Evolutionary conservation across 2,113 vertebrate genomes (phyloP).

Genomic region (Coptodon bakossiorum): DNA sequence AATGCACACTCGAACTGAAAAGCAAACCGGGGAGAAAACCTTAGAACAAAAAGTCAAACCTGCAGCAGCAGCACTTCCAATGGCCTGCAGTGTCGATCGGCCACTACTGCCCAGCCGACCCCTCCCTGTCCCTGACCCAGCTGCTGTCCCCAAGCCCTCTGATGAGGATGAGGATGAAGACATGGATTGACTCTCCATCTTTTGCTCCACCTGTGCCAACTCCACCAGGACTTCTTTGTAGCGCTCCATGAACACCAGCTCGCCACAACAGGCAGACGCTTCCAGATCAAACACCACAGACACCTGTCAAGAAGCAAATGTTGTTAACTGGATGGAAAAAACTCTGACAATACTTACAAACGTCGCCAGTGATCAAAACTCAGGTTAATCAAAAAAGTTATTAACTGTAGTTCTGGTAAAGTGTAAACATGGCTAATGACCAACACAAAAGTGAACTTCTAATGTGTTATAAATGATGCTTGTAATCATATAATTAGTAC

Average conservation of each 20-base stretch:
- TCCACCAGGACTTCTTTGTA: constrained; percentile 85
- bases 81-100: constrained; percentile 86
- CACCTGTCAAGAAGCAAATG: constrained; percentile 72
- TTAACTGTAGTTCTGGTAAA: not conserved
- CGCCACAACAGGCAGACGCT: constrained; percentile 77
- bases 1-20: not conserved
- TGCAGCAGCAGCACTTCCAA: constrained; percentile 91
- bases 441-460: not conserved
- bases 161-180: constrained; percentile 71
- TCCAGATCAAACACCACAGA: constrained; percentile 83
- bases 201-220: constrained; percentile 85
- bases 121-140: constrained; percentile 39
- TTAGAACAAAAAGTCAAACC: constrained; percentile 60
- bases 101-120: constrained; percentile 78
- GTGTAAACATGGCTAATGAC: not conserved
- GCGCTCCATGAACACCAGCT: constrained; percentile 88
- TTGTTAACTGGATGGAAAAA: not conserved
- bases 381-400: not conserved
- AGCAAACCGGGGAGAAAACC: not conserved
- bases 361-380: rapidly evolving
- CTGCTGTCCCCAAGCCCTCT: constrained; percentile 61
- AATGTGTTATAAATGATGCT: not conserved
- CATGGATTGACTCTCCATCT: constrained; percentile 82
- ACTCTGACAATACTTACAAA: not conserved
- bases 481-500: not conserved